These are phyloP conservation scores for Apus apus DNA, from an alignment of 2,113 vertebrate species.

Conservation along the genomic window DNA sequence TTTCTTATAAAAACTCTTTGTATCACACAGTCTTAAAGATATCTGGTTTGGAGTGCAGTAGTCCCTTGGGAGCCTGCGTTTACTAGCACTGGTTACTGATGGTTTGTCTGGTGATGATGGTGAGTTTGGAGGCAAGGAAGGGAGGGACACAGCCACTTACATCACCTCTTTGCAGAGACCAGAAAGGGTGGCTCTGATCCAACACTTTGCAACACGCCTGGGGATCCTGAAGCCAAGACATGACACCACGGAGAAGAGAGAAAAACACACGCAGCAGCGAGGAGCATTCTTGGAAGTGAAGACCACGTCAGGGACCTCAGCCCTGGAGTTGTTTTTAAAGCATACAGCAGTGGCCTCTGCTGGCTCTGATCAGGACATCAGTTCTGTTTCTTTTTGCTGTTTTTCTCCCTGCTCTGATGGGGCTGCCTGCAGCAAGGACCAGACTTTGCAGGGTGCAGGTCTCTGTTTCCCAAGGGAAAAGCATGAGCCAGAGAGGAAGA, in stretches of 20 bases:
- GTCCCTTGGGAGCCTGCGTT: background rate
- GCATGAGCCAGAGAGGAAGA: background rate
- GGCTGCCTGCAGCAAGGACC: background rate
- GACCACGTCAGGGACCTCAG: background rate
- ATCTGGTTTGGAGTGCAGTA: background rate
- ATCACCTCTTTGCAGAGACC: background rate
- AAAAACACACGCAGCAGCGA: background rate
- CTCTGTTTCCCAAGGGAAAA: background rate
- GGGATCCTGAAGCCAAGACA: background rate
- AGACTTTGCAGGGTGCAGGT: background rate
- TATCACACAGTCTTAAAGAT: background rate
- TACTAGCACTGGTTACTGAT: background rate
- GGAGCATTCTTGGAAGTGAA: background rate
- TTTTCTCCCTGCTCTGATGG: background rate
- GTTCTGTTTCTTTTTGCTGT: background rate
- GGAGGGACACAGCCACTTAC: background rate
- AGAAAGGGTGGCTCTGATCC: background rate
- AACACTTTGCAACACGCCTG: background rate
- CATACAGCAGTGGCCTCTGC: constrained; percentile 65
- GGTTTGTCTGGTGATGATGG: background rate
- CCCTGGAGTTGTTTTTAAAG: background rate
- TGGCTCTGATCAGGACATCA: constrained; percentile 4
- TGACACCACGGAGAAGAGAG: background rate
- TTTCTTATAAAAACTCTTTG: background rate
- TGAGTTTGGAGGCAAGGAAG: background rate